Evolutionary conservation across 1,140 invertebrate genomes (phyloP), one percentile per base, ranked within the genome.

Genomic region (Ditylenchus dipsaci): DNA sequence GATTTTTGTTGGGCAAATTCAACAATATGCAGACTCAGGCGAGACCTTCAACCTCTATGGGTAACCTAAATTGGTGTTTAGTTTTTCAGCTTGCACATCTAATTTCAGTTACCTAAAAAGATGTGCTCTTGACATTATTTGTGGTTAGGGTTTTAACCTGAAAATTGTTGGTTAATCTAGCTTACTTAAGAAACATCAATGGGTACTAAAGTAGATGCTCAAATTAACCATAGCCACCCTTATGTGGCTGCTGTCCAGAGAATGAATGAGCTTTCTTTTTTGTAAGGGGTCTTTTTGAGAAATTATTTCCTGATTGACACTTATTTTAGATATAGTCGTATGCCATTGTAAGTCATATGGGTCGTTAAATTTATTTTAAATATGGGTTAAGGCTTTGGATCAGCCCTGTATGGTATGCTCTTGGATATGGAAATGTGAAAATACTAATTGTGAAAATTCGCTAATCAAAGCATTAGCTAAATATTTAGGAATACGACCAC

Each of bases 231-330:
- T 26, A 8, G 8, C n/a, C 49, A 53, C 15, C 49, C n/a, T 26
- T 53, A 53, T 26, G 23, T 53, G 8, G n/a, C n/a, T 7, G 49
- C 49, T 53, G 49, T 53, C 3, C n/a, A 53, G 49, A 53, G 49
- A 8, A 53, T 53, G 23, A 53, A 53, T 53, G 49, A 53, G 23
- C 49, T 53, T 19, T 53, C 49, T 53, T 53, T 53, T 53, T 53
- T 53, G 49, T 53, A 53, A 38, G 33, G 33, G 3, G 3, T 38
- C 33, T 38, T 38, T 38, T 38, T 11, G 3, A 38, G 3, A 5
- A 11, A 38, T 5, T 38, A 38, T 38, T 38, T 11, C 3, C 33
- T 38, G 33, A 38, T 5, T 5, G 33, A 3, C 33, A 5, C 3
- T 38, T 38, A 38, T 38, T 38, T 3, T 38, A 38, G 33, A 38